Evolutionary conservation across 2,113 vertebrate genomes (phyloP), one percentile per base, ranked within the genome.

Genomic region (Setophaga kirtlandii): DNA sequence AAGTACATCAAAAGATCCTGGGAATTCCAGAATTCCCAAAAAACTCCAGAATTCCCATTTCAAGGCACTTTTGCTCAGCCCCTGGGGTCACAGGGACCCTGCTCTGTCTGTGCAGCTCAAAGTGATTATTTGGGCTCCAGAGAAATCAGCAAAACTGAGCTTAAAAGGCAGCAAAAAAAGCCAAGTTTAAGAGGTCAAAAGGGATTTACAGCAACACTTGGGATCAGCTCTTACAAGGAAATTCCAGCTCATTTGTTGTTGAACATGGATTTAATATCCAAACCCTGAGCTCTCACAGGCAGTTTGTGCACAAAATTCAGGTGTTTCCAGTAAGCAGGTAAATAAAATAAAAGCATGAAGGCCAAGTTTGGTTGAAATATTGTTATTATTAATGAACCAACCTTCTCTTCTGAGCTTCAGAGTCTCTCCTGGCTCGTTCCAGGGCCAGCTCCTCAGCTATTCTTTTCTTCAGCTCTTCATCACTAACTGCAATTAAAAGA

Each of bases 381-480:
- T 30, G 37, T 39, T 63, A 55, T 42, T 71, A 59, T 39, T 49
- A 81, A 67, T 49, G 83, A 87, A 97, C 98, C 94, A 91, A 98
- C 98, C 98, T 98, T 74, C 89, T 96, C 80, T 97, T 98, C 18
- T 98, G 98, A 73, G 94, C 93, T 78, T 98, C 98, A 11, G 97
- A 91, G 31, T 98, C 98, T 91, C 98, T 98, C 78, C 96, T 97
- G 83, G 98, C 98, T 92, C 97, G 96, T 73, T 98, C 98, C 73
- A 98, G 70, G 0, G 98, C 98, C 97, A 98, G 69, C 64, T 98
- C 98, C 85, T 98, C 98, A 8, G 98, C 98, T 75, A 98, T 98
- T 97, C 98, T 98, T 95, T 96, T 98, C 93, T 98, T 98, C 24
- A 98, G 94, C n/a, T 98, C 98, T 94, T 98, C 98, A 93, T 98